Conservation (phyloP, 1,140 invertebrate genomes). For the Procambarus virginalis region DNA sequence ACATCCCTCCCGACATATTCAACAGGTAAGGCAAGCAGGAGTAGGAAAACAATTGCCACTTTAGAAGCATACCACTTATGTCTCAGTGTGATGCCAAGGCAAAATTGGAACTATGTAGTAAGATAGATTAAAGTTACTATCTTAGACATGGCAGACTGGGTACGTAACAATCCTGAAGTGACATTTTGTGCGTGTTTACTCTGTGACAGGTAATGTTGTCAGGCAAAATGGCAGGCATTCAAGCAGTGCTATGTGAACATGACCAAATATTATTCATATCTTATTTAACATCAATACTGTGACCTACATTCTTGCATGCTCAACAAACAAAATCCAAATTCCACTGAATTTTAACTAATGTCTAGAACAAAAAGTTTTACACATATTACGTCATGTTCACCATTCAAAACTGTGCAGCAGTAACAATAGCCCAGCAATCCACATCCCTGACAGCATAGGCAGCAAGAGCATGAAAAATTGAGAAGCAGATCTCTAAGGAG, state of each 20-base stretch:
- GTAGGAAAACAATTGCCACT: conserved; percentile 57
- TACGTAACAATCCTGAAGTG: conserved; percentile 46
- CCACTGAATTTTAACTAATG: neutral
- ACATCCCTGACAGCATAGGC: conserved; percentile 45
- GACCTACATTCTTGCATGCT: neutral
- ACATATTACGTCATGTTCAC: neutral
- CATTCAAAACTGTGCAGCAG: conserved; percentile 28
- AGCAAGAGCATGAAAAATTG: conserved; percentile 19
- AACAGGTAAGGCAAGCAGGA: conserved; percentile 60
- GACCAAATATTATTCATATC: neutral
- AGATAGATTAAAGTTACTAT: conserved; percentile 27
- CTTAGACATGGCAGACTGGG: conserved; percentile 37
- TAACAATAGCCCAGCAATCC: conserved; percentile 28
- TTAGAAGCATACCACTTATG: conserved; percentile 39
- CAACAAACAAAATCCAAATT: neutral
- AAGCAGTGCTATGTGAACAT: conserved; percentile 24
- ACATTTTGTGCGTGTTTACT: conserved; percentile 59
- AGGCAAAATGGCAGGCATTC: conserved; percentile 20
- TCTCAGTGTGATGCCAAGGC: conserved; percentile 34
- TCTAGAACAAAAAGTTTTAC: neutral
- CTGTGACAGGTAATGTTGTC: conserved; percentile 32
- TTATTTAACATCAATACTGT: neutral
- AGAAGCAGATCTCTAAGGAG: conserved; percentile 32
- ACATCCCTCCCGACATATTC: conserved; percentile 31
- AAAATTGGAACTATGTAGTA: conserved; percentile 19